Base-by-base conservation (phyloP, 2,113 vertebrate genomes). In the Ivindomyrus marchei region DNA sequence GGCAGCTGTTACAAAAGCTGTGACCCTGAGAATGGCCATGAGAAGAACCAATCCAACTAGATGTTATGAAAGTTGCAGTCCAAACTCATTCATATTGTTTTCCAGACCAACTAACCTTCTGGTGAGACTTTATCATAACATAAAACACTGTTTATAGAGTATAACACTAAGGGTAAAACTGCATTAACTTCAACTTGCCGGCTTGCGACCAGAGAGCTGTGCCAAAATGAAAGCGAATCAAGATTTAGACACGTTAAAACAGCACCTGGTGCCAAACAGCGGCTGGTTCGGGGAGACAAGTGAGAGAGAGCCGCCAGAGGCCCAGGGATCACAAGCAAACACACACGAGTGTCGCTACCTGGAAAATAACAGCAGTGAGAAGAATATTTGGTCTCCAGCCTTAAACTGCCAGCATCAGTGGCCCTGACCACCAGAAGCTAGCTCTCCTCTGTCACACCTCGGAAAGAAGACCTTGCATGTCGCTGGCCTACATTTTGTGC, bases 361-460 rank as follows among this genome's bases (percentile, higher is more conserved):
- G 53, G 49, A 49, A 70, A 46, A 62, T 88, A 66, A 91, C 83
- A 85, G 88, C 89, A 49, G 49, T 90, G 58, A 89, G 94, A 93
- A 93, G 90, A 92, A 92, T 50, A 90, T 93, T 93, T 90, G 91
- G 94, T 93, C 94, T 93, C 94, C 94, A 91, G 93, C 95, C 92
- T 92, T 94, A 92, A 92, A 92, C 91, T 88, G 84, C 91, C 89
- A 91, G 93, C 91, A 91, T 91, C 89, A 77, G 92, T 74, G 87
- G 49, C 83, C 92, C 89, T 87, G 88, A 90, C 87, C 91, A 89
- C 92, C 91, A 80, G 91, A 90, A 89, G 89, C 90, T 70, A 83
- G 84, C 80, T 52, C 90, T 84, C 88, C 91, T 91, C 90, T 91
- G 90, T 91, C 90, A 90, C 56, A 62, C 88, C 39, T 90, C 66